Percentiles rank a stretch among this genome's conserved stretches.
phyloP scores from a whole-genome alignment of 2,113 vertebrate genomes.

The Apodemus speciosus region DNA sequence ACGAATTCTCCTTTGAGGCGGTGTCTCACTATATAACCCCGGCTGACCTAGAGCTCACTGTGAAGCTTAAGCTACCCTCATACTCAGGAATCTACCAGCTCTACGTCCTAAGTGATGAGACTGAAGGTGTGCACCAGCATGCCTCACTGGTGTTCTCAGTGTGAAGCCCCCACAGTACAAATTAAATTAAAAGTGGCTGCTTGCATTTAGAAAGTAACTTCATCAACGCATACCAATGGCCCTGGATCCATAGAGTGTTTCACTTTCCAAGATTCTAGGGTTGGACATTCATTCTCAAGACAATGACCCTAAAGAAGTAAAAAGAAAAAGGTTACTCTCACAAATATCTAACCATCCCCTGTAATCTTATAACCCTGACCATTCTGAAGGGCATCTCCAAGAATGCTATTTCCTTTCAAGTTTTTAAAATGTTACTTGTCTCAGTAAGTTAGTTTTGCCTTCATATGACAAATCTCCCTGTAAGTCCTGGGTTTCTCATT shows the following conservation, averaged over 20 bases:
- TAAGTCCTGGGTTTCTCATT: not conserved
- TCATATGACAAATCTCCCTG: not conserved
- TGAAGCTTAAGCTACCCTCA: not conserved
- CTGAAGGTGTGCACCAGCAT: not conserved
- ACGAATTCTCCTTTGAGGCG: not conserved
- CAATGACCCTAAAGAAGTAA: not conserved
- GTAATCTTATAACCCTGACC: not conserved
- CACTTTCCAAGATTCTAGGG: not conserved
- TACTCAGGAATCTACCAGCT: not conserved
- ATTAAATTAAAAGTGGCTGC: not conserved
- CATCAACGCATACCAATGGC: rapidly evolving
- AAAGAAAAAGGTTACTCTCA: not conserved
- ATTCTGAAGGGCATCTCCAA: not conserved
- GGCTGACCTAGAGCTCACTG: not conserved
- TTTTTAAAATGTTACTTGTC: not conserved
- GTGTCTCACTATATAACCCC: not conserved
- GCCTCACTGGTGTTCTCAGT: not conserved
- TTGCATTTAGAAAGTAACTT: not conserved
- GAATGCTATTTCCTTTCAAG: not conserved
- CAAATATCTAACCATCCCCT: not conserved
- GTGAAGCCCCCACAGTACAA: not conserved
- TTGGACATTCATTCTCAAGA: not conserved
- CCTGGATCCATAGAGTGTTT: not conserved
- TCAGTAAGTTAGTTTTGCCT: not conserved
- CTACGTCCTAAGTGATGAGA: not conserved